A percentile compares a stretch with the other conserved stretches of the same genome.
phyloP scores from a whole-genome alignment of 1,140 invertebrate genomes.

The Drosophila navojoa region DNA sequence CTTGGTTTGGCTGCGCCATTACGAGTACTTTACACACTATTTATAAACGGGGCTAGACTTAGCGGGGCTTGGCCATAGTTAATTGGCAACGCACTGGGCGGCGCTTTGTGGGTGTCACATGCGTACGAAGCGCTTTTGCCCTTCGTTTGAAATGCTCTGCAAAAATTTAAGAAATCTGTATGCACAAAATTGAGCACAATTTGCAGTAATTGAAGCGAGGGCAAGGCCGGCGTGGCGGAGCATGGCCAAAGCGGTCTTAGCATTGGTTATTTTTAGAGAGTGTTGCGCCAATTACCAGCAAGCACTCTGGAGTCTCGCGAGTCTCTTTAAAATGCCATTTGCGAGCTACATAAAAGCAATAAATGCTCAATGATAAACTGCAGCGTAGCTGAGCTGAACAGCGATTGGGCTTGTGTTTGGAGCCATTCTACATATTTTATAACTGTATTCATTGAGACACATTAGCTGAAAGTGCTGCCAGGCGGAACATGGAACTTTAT shows the following conservation, averaged over 20 bases:
- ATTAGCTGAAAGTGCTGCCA: slow-evolving; percentile 56
- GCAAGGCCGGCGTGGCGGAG: slow-evolving; percentile 51
- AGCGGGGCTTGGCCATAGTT: slow-evolving; percentile 49
- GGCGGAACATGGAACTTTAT: slow-evolving; percentile 54
- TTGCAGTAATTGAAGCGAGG: slow-evolving; percentile 72
- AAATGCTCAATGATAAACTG: background rate
- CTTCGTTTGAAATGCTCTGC: slow-evolving; percentile 14
- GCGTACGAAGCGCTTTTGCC: slow-evolving; percentile 4
- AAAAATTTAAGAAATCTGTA: slow-evolving; percentile 23
- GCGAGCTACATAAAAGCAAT: slow-evolving; percentile 13
- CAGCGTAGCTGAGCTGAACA: background rate
- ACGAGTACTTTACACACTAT: slow-evolving; percentile 31
- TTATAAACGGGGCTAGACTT: slow-evolving; percentile 31
- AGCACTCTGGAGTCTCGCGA: slow-evolving; percentile 4
- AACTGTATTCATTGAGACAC: slow-evolving; percentile 45
- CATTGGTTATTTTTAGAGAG: slow-evolving; percentile 53
- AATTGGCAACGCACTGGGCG: slow-evolving; percentile 40
- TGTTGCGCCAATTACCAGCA: slow-evolving; percentile 11
- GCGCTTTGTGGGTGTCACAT: slow-evolving; percentile 1
- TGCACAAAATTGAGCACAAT: slow-evolving; percentile 58
- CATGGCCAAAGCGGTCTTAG: slow-evolving; percentile 60
- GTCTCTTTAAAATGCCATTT: slow-evolving; percentile 10
- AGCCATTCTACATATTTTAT: background rate
- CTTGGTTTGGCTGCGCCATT: slow-evolving; percentile 26
- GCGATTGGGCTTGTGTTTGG: background rate